Conservation (phyloP, 2,113 vertebrate species). For the Chaenogobius annularis region DNA sequence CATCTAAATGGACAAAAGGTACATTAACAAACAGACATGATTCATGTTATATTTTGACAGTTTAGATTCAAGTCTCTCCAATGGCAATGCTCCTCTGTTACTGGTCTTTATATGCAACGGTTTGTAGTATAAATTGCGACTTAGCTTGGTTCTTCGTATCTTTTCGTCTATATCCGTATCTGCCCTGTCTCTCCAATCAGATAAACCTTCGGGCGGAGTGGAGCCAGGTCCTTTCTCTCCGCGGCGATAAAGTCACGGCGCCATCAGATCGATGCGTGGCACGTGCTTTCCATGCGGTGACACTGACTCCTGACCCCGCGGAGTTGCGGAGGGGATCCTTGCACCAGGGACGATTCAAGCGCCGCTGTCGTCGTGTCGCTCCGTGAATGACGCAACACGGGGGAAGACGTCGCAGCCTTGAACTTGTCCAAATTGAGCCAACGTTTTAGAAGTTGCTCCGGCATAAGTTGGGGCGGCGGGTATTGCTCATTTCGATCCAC, state of each 20-base stretch:
- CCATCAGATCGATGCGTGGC: slow-evolving; percentile 31
- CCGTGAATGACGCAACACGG: slow-evolving; percentile 35
- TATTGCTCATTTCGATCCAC: not conserved
- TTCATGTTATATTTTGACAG: too few species aligned
- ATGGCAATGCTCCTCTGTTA: too few species aligned
- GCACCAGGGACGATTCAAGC: not conserved
- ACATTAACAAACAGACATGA: too few species aligned
- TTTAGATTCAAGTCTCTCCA: too few species aligned
- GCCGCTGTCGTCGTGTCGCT: slow-evolving; percentile 1
- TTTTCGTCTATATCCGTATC: too few species aligned
- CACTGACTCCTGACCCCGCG: slow-evolving; percentile 38
- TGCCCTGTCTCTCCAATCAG: slow-evolving; percentile 17
- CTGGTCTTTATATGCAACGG: too few species aligned
- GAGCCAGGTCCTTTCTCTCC: slow-evolving; percentile 14
- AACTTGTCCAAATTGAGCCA: not conserved
- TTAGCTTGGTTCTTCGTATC: slow-evolving; percentile 1
- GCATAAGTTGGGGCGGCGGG: too few species aligned
- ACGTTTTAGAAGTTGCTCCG: not conserved
- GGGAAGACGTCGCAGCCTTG: slow-evolving; percentile 33
- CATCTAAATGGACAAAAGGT: too few species aligned
- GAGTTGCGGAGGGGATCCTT: slow-evolving; percentile 36
- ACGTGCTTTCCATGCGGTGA: slow-evolving; percentile 27
- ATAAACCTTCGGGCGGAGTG: slow-evolving; percentile 54
- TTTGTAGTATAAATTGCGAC: too few species aligned
- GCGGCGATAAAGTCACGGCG: slow-evolving; percentile 19